Evolutionary conservation across 2,888 invertebrate species (phyloP).

Genomic region (Tenthredo notha): DNA sequence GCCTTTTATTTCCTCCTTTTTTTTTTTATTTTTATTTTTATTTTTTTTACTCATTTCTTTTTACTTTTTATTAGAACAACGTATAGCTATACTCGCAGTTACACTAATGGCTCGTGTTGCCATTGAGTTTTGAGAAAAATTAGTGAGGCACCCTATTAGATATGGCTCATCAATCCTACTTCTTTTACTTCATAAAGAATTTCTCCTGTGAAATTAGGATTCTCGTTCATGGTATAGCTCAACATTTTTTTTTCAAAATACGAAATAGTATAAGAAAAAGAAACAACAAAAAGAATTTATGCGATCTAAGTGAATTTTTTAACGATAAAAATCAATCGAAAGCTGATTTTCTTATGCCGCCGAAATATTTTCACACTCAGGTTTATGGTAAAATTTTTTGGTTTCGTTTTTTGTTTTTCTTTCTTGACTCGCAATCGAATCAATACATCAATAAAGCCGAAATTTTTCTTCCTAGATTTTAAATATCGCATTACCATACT

Average conservation of each 20-base stretch:
- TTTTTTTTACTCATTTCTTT: background rate
- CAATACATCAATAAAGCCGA: background rate
- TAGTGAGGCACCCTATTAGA: conserved; percentile 20
- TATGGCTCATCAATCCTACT: conserved; percentile 5
- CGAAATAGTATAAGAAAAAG: background rate
- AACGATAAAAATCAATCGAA: background rate
- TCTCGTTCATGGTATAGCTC: background rate
- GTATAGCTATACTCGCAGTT: background rate
- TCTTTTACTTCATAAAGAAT: background rate
- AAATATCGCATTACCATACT: background rate
- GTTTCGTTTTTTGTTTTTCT: no score
- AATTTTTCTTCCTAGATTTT: background rate
- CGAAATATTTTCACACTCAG: background rate
- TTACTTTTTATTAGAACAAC: background rate
- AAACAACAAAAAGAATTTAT: background rate
- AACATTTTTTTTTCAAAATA: no score
- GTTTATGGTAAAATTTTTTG: background rate
- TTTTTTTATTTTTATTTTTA: no score
- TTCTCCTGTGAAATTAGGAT: background rate
- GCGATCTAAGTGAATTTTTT: background rate
- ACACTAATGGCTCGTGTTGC: background rate
- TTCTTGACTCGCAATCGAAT: background rate
- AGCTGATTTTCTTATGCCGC: background rate
- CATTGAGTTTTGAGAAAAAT: background rate
- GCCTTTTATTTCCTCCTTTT: background rate